Base-by-base conservation (phyloP, 23 tunicate species). In the Phallusia fumigata region DNA sequence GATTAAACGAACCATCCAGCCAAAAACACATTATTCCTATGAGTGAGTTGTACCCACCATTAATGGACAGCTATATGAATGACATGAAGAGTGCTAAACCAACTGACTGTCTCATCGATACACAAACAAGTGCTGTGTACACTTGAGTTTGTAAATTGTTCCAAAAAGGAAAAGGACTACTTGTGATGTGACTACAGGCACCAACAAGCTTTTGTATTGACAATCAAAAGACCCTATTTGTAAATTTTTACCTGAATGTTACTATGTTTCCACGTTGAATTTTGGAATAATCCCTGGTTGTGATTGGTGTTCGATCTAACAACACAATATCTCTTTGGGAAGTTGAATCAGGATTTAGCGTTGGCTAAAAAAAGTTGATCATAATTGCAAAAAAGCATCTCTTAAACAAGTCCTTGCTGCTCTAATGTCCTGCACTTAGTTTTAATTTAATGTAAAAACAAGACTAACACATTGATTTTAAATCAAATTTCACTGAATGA, bases 191-290 rank as follows among this genome's bases (percentile, higher is more conserved):
- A 5, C 5, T 40, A 10, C 47, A 40, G 47, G 10, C 5, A 40
- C 47, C 10, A 40, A 40, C 47, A 40, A 40, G 47, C 47, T 40
- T 3, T 40, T 40, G 47, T 40, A 40, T 3, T 3, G 47, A 40
- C n/a, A n/a, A n/a, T n/a, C n/a, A n/a, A n/a, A 40, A 40, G 10
- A 40, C 10, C 10, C 47, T 3, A 40, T 40, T 40, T 5, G n/a
- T 18, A 58, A 21, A 58, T 13, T 21, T 58, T 58, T 44, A 87
- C 91, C 44, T 87, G 78, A 74, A 87, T 19, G 84, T 87, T 2
- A 87, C 79, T 3, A 87, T 53, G 40, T 87, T 85, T 44, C 91
- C 91, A 76, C 91, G 75, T 81, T 76, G 30, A 19, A 87, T 33
- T 26, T n/a, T 8, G 75, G 65, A 35, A 30, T 76, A 80, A 45